Evolutionary conservation across 2,113 vertebrate species (phyloP), one percentile per base, ranked within the genome.

Genomic region (Ceyx margarethae): DNA sequence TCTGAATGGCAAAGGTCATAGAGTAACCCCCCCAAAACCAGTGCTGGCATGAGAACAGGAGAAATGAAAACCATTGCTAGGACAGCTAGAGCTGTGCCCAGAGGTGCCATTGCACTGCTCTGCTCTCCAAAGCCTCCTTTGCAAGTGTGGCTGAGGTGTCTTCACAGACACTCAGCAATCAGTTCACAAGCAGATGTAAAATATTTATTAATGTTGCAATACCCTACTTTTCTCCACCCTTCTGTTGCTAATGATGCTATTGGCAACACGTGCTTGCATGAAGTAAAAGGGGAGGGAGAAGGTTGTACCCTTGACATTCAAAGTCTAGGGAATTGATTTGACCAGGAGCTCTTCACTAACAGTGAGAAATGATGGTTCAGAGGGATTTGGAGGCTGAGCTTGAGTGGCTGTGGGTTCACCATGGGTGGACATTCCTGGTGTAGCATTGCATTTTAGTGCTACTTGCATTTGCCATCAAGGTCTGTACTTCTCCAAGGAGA

Each of bases 121-220:
- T 15, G 14, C 26, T 86, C 16, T 18, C 60, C 74, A 23, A 40
- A 95, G 48, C 28, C 21, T 56, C n/a, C 40, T 68, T 81, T 87
- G 42, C 56, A 42, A 37, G 65, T n/a, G 69, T 22, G 56, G 88
- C 68, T 22, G 43, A 86, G 57, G 35, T 75, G 61, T 50, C 71
- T 73, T 74, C 67, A 77, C 15, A 6, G 16, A 82, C 17, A 80
- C 46, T 90, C 31, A 84, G 31, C 20, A 31, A 42, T 45, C 21
- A 4, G 19, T 48, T 66, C 74, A 62, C 65, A 51, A 54, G 54
- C 84, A 93, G 91, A 93, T 84, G 91, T 90, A 67, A 83, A 57
- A 72, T 62, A 54, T 87, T 80, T 65, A 89, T 94, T 89, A 90
- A 81, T 95, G 92, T 94, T 94, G 95, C 95, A 95, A 96, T 87